Evolutionary conservation across 2,113 vertebrate genomes (phyloP).

Genomic region (Jaculus jaculus): DNA sequence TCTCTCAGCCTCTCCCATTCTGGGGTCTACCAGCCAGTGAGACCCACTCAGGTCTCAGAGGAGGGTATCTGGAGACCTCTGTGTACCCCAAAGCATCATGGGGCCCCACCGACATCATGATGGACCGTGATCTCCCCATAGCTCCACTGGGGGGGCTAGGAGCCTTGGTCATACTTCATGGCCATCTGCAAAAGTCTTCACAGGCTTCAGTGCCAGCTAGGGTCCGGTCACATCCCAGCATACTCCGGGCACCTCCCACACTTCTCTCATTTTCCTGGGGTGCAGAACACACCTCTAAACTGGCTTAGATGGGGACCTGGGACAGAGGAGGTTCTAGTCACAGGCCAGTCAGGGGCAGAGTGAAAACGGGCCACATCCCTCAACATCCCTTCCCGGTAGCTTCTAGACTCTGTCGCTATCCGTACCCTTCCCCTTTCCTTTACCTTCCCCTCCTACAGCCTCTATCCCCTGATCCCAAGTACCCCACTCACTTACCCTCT

Average conservation of each 20-base stretch:
- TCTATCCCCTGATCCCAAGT: neutral
- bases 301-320: neutral
- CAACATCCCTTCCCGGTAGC: too few relatives aligned
- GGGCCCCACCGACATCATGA: accelerated
- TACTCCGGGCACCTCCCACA: neutral
- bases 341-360: neutral
- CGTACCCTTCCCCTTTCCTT: neutral
- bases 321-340: too few relatives aligned
- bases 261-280: neutral
- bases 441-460: neutral
- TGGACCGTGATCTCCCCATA: accelerated
- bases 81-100: neutral
- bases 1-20: too few relatives aligned
- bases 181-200: too few relatives aligned
- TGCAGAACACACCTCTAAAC: neutral
- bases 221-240: neutral
- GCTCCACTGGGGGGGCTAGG: too few relatives aligned
- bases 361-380: neutral
- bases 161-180: too few relatives aligned
- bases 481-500: neutral
- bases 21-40: too few relatives aligned
- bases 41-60: neutral
- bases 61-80: neutral
- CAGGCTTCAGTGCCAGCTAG: too few relatives aligned
- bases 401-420: too few relatives aligned